Conservation (phyloP, 23 tunicate genomes). For the Styela clava region DNA sequence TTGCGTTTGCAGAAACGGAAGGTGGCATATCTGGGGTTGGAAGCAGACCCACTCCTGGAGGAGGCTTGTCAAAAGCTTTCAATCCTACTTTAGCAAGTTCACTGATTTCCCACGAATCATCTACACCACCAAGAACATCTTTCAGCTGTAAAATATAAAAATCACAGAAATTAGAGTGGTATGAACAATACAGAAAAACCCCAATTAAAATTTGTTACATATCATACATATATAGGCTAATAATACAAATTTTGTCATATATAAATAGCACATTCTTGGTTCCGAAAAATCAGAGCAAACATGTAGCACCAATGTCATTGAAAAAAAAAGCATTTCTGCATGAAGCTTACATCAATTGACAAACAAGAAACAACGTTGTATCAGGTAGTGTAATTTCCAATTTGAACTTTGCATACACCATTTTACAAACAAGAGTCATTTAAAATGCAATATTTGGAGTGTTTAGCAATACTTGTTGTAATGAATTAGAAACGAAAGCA, state of each 20-base stretch:
- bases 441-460: too few species aligned
- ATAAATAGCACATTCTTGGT: too few species aligned
- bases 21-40: constrained; percentile 59
- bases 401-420: too few species aligned
- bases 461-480: too few species aligned
- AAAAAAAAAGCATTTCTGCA: too few species aligned
- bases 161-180: not conserved
- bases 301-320: too few species aligned
- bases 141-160: constrained; percentile 52
- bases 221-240: not conserved
- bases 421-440: too few species aligned
- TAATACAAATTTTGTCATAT: not conserved
- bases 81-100: constrained; percentile 75
- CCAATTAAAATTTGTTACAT: not conserved
- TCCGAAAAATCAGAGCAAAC: too few species aligned
- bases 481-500: too few species aligned
- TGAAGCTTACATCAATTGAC: too few species aligned
- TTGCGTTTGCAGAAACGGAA: not conserved
- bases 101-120: constrained; percentile 70
- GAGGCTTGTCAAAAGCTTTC: constrained; percentile 71
- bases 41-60: constrained; percentile 77
- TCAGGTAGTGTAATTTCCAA: too few species aligned
- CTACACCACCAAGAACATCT: constrained; percentile 42
- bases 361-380: too few species aligned
- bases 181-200: not conserved